Percentiles rank a stretch among this genome's conserved stretches.
Conservation (phyloP, 2,113 vertebrate genomes). For the Leptocoma aspasia region DNA sequence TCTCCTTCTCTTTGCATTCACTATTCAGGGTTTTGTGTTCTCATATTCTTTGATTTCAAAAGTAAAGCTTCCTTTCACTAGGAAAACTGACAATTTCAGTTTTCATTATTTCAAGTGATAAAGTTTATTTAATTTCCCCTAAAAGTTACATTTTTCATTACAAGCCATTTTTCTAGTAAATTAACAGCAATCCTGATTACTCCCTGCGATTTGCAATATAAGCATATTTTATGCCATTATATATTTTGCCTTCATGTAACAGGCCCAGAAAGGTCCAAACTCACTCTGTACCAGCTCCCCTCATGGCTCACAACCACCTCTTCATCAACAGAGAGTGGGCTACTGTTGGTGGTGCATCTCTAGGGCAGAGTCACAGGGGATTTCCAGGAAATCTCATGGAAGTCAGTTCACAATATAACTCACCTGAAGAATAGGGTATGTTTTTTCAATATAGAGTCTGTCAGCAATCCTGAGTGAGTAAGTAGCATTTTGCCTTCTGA, state of each 20-base stretch:
- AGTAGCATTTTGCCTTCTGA: background rate
- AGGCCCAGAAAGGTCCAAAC: background rate
- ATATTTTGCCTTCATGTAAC: background rate
- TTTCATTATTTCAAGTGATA: background rate
- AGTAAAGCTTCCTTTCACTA: background rate
- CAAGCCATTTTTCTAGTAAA: background rate
- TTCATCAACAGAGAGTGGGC: background rate
- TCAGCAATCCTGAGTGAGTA: background rate
- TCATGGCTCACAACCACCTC: background rate
- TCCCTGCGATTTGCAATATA: background rate
- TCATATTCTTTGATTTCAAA: background rate
- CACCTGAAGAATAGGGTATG: conserved; percentile 12
- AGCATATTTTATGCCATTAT: background rate
- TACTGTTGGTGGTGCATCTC: background rate
- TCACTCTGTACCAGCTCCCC: background rate
- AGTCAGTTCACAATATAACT: background rate
- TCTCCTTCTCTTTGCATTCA: background rate
- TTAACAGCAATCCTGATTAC: background rate
- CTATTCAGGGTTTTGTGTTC: background rate
- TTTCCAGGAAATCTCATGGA: background rate
- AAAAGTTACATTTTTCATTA: background rate
- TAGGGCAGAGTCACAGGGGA: background rate
- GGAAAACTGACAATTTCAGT: background rate
- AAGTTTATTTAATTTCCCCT: background rate
- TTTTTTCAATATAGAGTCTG: conserved; percentile 22